phyloP scores from a whole-genome alignment of 2,113 vertebrate genomes.

The Onychostruthus taczanowskii region DNA sequence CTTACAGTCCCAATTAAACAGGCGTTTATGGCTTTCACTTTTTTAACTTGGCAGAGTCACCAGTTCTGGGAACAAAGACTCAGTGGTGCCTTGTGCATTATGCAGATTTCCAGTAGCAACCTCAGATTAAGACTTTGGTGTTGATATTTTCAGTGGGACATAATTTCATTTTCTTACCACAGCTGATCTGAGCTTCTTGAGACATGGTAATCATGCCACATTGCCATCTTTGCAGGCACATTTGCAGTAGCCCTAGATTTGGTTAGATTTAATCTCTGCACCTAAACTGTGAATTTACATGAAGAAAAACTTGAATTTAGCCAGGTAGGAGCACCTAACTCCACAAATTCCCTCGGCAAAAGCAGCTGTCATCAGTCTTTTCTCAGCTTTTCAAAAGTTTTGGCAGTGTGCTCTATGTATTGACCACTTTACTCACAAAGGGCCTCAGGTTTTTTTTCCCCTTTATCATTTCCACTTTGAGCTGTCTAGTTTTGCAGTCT shows the following conservation, averaged over 20 bases:
- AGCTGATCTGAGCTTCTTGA: neutral
- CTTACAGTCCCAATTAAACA: neutral
- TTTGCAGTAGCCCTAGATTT: neutral
- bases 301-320: neutral
- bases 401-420: neutral
- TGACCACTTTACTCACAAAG: neutral
- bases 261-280: neutral
- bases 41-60: neutral
- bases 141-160: neutral
- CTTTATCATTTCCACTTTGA: neutral
- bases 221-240: neutral
- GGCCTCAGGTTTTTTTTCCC: neutral
- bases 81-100: neutral
- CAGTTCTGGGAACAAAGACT: neutral
- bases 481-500: neutral
- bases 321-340: neutral
- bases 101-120: neutral
- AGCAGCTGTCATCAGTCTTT: neutral
- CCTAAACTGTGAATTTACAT: neutral
- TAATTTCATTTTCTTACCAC: neutral
- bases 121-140: neutral
- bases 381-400: neutral
- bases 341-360: rapidly evolving
- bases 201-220: neutral
- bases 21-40: neutral